Base-by-base conservation (phyloP, 1,140 invertebrate species). In the Drosophila oshimai region DNA sequence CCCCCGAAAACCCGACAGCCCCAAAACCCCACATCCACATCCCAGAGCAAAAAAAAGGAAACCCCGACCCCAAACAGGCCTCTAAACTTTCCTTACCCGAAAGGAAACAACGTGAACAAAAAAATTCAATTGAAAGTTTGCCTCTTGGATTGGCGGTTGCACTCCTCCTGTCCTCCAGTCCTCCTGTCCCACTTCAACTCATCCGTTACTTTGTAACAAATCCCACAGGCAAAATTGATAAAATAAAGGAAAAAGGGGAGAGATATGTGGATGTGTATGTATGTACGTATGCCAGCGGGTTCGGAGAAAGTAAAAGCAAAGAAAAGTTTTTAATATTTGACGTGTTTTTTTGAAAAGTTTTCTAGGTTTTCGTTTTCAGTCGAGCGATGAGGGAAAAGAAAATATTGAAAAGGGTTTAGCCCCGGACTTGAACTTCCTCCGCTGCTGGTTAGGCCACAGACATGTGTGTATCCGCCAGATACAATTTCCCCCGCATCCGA, bases 261-360 rank as follows among this genome's bases (percentile, higher is more conserved):
- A 45, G n/a, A 33, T 55, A 47, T 60, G 57, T 39, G 55, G 20
- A 50, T 24, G 28, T 31, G 34, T 61, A 46, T 75, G 39, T 33
- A 28, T 22, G 18, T 22, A 41, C 22, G 20, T 42, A 3, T 20
- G 37, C 64, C 62, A 50, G 20, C 44, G 54, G 72, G 53, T 55
- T 65, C 58, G 46, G 61, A 71, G 80, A 83, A 83, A 83, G 80
- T 83, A 86, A 83, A 67, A 75, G 80, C 75, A 71, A 86, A 60
- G 65, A 84, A 84, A 84, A 84, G 74, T 84, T 84, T 84, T 79
- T 84, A 86, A 84, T 84, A 84, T 84, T 80, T 84, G 80, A 86
- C 75, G 74, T 84, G 78, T 83, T 81, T 83, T 60, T 60, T 69
- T 51, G 39, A 55, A 72, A 62, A 71, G 41, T 68, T 50, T 33